Evolutionary conservation across 2,113 vertebrate genomes (phyloP), one percentile per base, ranked within the genome.

Genomic region (Microcebus ravelobensis): DNA sequence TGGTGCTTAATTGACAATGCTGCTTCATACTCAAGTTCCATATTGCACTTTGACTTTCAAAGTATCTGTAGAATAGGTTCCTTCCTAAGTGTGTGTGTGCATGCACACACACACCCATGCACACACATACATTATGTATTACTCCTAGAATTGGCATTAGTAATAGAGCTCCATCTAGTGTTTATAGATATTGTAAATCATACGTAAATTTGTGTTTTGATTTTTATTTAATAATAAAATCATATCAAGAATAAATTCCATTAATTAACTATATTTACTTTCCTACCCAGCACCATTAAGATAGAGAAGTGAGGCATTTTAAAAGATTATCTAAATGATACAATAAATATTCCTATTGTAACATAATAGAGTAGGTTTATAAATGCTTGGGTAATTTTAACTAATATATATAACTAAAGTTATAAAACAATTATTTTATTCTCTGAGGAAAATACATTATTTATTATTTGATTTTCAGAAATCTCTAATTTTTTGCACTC

Each of bases 101-200:
- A 4, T 17, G 52, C 59, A 27, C 25, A 27, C 55, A 65, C 3
- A 74, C 12, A 31, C 18, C 5, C 45, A 94, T 14, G 83, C 55
- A 65, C 3, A 80, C 18, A 31, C 23, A 34, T 31, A 50, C 45
- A 73, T 10, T 76, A 52, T 25, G 21, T 42, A 79, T 76, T 23
- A 81, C 13, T 34, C 59, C 42, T 77, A 68, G 27, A 82, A 93
- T 39, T 71, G 91, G 80, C 83, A 95, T 95, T 97, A 95, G 81
- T 86, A 94, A 94, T 63, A 96, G 94, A 96, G 96, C 92, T 88
- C 96, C 97, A 97, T 76, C 97, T 97, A 97, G 97, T 96, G 97
- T 96, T 97, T 97, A 20, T 23, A 95, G 55, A 94, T 85, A 76
- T 67, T 95, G 84, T 34, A 92, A 95, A 94, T 95, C 34, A 42